A percentile compares a stretch with the other conserved stretches of the same genome.
phyloP scores from a whole-genome alignment of 2,797 vertebrate genomes.

The Emys orbicularis region DNA sequence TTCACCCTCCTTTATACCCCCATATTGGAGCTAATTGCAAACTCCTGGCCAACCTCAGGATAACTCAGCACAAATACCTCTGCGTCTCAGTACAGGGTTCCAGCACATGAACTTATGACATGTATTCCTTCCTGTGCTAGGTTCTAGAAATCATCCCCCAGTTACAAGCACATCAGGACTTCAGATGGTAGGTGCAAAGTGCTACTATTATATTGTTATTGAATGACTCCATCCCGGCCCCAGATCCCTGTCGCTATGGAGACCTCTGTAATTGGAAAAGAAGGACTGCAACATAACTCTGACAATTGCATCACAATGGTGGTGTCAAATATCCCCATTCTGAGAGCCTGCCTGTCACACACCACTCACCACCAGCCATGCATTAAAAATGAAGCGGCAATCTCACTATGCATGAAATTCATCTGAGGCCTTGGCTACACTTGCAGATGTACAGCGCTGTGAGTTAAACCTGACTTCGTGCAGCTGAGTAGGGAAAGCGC shows the following conservation, averaged over 20 bases:
- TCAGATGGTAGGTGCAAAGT: not conserved
- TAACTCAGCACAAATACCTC: not conserved
- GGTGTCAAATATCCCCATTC: not conserved
- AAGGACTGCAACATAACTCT: not conserved
- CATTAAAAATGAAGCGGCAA: not conserved
- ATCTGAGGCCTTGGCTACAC: not conserved
- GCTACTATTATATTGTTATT: not conserved
- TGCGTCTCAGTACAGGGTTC: rapidly evolving
- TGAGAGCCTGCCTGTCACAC: not conserved
- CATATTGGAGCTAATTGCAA: not conserved
- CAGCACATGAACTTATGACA: not conserved
- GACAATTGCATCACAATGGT: not conserved
- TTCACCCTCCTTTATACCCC: rapidly evolving
- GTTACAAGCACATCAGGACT: rapidly evolving
- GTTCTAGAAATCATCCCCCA: not conserved
- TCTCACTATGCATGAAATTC: not conserved
- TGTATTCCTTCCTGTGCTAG: rapidly evolving
- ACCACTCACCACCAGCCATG: not conserved
- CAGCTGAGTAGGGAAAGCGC: too few species aligned
- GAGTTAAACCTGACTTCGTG: too few species aligned
- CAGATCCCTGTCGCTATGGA: constrained; percentile 27
- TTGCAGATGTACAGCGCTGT: too few species aligned
- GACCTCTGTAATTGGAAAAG: not conserved
- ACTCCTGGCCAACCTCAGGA: not conserved
- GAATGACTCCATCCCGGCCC: not conserved